Conservation (phyloP, 2,797 vertebrate genomes). For the Spinus pinus region DNA sequence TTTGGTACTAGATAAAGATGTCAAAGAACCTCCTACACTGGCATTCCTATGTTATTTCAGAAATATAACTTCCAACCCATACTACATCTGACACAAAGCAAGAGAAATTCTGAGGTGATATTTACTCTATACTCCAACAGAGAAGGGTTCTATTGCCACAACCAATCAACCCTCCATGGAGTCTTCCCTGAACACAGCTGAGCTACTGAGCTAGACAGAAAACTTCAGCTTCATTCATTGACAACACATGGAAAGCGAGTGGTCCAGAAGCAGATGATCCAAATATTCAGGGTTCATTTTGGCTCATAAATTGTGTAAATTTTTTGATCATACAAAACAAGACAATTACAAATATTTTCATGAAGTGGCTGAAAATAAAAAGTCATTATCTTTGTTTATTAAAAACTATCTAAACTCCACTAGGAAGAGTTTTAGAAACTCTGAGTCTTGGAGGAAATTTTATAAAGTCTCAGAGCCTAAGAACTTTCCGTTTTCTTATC, state of each 20-base stretch:
- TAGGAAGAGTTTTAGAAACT: neutral
- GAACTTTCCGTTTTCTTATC: neutral
- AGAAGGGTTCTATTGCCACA: neutral
- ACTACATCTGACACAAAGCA: neutral
- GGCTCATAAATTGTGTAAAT: neutral
- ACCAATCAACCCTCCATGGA: neutral
- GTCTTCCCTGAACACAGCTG: neutral
- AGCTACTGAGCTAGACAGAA: neutral
- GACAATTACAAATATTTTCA: neutral
- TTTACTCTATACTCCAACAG: neutral
- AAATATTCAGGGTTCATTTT: neutral
- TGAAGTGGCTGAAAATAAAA: neutral
- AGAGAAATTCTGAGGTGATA: neutral
- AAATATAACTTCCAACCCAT: neutral
- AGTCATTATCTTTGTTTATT: neutral
- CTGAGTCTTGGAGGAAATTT: neutral
- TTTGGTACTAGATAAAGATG: constrained; percentile 13
- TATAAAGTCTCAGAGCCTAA: neutral
- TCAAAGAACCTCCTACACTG: neutral
- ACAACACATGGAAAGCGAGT: neutral
- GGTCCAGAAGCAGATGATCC: neutral
- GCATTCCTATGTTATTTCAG: neutral
- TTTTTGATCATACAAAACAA: neutral
- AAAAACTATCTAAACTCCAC: neutral
- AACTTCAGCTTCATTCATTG: neutral